Evolutionary conservation across 1,140 invertebrate genomes (phyloP), one percentile per base, ranked within the genome.

Genomic region (Pseudoatta argentina): DNA sequence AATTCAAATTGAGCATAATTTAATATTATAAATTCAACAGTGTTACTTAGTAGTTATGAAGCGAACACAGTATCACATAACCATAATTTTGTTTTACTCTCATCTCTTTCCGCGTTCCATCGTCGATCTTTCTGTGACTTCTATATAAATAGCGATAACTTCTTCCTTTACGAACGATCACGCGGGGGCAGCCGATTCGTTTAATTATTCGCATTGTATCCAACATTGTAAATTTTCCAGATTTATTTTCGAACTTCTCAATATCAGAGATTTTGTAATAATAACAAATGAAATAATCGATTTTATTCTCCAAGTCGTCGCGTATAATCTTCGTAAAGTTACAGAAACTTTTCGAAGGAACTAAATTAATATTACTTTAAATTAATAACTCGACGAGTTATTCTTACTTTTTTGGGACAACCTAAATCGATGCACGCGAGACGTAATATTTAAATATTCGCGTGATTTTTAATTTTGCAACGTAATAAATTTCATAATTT

Each of bases 121-220:
- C 39, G 59, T 76, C 73, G 64, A 77, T 85, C 86, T 87, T 75
- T 51, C 44, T 34, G 6, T 69, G 39, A 69, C 79, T 89, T 89
- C 30, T 48, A 55, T 30, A 21, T 87, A 57, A 77, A 88, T 66
- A 64, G 51, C 78, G 88, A 87, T 87, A 87, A 87, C 63, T 87
- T 89, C 48, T 34, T 75, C 71, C 34, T 87, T 89, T 83, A 89
- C 85, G 77, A 87, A 39, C 0, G 7, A 39, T 51, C 18, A 55
- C 57, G 16, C 39, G 30, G 61, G 16, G 24, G 18, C 12, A 69
- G 44, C 53, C 73, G n/a, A 86, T 89, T 76, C 76, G 51, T 87
- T 90, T 89, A 83, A 89, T 90, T 87, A 83, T 78, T 87, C 71
- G 59, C 24, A 5, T 16, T 87, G 34, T 16, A 21, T 34, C 63